A percentile compares a stretch with the other conserved stretches of the same genome.
Conservation (phyloP, 2,113 vertebrate genomes). For the Natator depressus region DNA sequence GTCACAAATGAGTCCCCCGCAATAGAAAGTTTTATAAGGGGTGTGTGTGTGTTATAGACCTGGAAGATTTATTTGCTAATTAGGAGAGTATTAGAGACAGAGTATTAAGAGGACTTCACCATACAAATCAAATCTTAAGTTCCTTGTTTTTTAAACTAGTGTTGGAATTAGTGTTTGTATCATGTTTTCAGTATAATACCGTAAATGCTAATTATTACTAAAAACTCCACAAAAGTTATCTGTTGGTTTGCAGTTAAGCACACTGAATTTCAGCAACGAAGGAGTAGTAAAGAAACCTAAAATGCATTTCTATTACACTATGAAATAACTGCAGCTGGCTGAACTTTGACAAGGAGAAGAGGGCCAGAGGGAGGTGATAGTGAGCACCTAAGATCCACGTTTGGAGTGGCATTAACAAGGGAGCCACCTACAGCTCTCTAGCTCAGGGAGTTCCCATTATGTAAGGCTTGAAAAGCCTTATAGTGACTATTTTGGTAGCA, state of each 20-base stretch:
- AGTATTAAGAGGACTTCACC: neutral
- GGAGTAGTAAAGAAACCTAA: neutral
- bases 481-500: neutral
- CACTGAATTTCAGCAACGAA: neutral
- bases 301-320: neutral
- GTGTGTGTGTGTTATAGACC: neutral
- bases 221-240: neutral
- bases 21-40: neutral
- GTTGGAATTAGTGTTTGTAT: neutral
- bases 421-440: neutral
- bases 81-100: neutral
- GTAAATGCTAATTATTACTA: neutral
- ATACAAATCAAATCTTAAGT: neutral
- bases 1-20: neutral
- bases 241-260: neutral
- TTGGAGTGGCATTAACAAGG: neutral
- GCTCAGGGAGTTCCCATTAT: neutral
- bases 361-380: neutral
- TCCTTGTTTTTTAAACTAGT: neutral
- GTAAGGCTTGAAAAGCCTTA: neutral
- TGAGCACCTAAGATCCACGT: neutral
- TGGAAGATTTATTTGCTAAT: neutral
- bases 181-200: neutral
- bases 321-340: neutral
- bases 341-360: neutral